Percentiles rank a stretch among this genome's conserved stretches.
Evolutionary conservation across 1,140 invertebrate genomes (phyloP).

Genomic region (Rhagoletis pomonella): DNA sequence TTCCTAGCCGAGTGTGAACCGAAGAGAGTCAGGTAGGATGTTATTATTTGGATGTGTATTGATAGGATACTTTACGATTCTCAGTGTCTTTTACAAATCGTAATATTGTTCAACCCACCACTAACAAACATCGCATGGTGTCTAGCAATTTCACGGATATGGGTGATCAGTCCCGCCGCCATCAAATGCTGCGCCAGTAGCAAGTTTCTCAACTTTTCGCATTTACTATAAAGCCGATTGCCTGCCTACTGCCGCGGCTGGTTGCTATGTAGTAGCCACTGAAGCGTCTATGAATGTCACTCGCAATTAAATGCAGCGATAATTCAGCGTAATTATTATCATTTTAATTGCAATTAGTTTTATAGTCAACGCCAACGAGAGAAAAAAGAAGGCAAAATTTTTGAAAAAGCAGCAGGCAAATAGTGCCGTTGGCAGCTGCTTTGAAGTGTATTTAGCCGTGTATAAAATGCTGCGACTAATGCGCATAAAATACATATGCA

Average conservation of each 20-base stretch:
- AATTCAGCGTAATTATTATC: constrained; percentile 53
- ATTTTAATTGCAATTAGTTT: constrained; percentile 54
- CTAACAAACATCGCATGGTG: background rate
- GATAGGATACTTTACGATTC: too few relatives aligned
- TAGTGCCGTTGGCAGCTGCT: background rate
- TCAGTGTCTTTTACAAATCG: background rate
- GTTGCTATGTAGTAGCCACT: background rate
- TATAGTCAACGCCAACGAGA: constrained; percentile 33
- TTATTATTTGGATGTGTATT: too few relatives aligned
- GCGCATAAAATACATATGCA: background rate
- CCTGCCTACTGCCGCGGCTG: background rate
- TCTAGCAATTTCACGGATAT: background rate
- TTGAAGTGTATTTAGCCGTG: background rate
- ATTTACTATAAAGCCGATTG: background rate
- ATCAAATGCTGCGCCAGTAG: background rate
- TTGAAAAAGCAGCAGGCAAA: background rate
- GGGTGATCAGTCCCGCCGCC: background rate
- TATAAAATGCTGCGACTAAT: background rate
- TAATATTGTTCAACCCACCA: background rate
- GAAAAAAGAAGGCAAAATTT: background rate
- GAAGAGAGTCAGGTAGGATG: too few relatives aligned
- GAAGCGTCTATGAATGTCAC: constrained; percentile 45
- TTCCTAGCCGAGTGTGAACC: too few relatives aligned
- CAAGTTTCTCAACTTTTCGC: constrained; percentile 19
- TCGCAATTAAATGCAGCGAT: constrained; percentile 50